phyloP scores from a whole-genome alignment of 2,888 invertebrate genomes.

The Dicycla oo region DNA sequence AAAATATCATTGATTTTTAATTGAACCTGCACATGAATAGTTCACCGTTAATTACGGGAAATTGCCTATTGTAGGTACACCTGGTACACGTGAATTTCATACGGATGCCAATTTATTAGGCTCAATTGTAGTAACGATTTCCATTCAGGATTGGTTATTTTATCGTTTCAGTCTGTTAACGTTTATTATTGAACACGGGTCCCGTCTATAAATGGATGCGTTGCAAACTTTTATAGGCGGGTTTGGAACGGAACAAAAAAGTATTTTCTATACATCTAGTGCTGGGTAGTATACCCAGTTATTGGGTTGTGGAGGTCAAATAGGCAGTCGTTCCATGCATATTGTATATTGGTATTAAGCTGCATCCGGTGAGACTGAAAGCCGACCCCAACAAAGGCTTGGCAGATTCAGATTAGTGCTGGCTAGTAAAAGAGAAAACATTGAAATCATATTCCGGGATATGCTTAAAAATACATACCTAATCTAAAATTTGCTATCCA shows the following conservation, averaged over 20 bases:
- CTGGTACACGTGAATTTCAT: conserved; percentile 44
- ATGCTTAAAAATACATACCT: too few species aligned
- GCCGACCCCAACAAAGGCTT: background rate
- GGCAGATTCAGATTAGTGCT: background rate
- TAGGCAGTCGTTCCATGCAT: background rate
- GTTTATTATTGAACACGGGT: conserved; percentile 11
- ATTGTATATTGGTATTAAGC: background rate
- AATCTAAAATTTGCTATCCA: background rate
- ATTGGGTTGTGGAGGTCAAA: background rate
- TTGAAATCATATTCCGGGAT: background rate
- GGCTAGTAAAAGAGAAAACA: background rate
- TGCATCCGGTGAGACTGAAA: background rate
- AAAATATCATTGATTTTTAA: conserved; percentile 31
- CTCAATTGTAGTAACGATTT: conserved; percentile 39
- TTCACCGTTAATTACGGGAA: conserved; percentile 38
- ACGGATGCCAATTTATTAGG: conserved; percentile 32
- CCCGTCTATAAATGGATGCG: background rate
- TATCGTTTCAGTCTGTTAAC: conserved; percentile 19
- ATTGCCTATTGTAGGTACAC: conserved; percentile 34
- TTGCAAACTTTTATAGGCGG: conserved; percentile 1
- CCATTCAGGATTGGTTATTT: conserved; percentile 36
- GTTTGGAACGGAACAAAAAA: conserved; percentile 7
- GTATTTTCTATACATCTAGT: background rate
- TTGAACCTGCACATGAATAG: conserved; percentile 32
- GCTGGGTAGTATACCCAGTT: background rate